Conservation (phyloP, 2,113 vertebrate species). For the Forbesichthys agassizii region DNA sequence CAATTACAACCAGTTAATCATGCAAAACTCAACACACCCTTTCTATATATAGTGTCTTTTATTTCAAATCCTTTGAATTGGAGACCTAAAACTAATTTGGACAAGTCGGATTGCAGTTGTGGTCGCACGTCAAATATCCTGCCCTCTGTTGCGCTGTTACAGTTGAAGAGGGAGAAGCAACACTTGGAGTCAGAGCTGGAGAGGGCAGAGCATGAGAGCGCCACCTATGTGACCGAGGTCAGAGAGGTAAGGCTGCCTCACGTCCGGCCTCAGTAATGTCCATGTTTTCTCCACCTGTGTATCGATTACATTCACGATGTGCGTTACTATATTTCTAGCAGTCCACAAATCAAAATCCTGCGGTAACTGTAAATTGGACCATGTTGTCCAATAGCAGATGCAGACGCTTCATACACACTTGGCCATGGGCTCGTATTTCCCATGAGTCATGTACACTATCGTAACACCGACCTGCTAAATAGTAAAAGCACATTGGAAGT, state of each 20-base stretch:
- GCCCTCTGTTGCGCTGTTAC: constrained; percentile 12
- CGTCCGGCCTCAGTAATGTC: too few species aligned
- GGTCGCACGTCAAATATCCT: constrained; percentile 7
- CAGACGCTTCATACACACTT: too few species aligned
- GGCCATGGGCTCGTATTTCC: too few species aligned
- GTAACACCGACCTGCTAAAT: background rate
- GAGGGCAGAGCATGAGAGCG: constrained; percentile 90
- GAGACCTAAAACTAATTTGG: too few species aligned
- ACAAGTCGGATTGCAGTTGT: background rate
- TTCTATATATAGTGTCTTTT: too few species aligned
- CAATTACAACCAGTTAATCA: too few species aligned
- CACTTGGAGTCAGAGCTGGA: constrained; percentile 93
- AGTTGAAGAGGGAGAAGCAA: constrained; percentile 90
- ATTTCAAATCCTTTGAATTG: too few species aligned
- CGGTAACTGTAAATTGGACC: too few species aligned
- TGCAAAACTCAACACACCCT: too few species aligned
- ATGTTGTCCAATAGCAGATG: background rate
- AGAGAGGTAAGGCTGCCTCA: constrained; percentile 83
- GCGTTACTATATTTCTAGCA: background rate
- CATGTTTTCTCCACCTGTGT: too few species aligned
- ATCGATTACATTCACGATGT: background rate
- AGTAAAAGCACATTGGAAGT: background rate
- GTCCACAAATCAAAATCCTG: background rate
- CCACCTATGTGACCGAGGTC: constrained; percentile 93
- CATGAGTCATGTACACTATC: background rate